Evolutionary conservation across 2,113 vertebrate genomes (phyloP), one percentile per base, ranked within the genome.

Genomic region (Gasterosteus aculeatus): DNA sequence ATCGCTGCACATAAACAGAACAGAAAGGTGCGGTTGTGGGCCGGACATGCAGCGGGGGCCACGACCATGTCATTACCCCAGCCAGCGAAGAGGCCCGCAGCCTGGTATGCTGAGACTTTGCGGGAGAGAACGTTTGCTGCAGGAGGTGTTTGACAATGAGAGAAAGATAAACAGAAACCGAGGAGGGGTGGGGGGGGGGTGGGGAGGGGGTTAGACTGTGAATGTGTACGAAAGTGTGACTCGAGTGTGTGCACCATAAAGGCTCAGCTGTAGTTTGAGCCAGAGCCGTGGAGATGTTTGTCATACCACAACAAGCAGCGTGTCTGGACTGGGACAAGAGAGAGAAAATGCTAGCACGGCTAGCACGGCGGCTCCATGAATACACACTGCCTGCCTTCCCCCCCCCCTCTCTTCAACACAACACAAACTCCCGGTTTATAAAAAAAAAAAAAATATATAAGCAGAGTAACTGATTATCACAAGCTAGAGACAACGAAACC

Each of bases 251-350:
- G 74, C 68, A 72, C 3, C 19, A 64, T 56, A 14, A 63, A 67
- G 47, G 53, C 65, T 72, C 68, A 65, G 61, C 61, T 82, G 15
- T 16, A 75, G 84, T 85, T 69, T 71, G 77, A 85, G 69, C 65
- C 10, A 73, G 81, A 35, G 15, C 77, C 16, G 38, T 29, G 2
- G 66, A 89, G 83, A 90, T 91, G 82, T 88, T 91, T 88, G 89
- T 85, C 86, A 92, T 92, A 87, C 84, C 87, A 77, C 64, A 76
- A 67, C 10, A 7, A 54, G 29, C 39, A 89, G 84, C 76, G 47
- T 83, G 87, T 87, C 89, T 85, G 87, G 83, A 90, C 88, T 80
- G n/a, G 85, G 78, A 78, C 65, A 54, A 86, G 74, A 84, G 47
- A 62, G 78, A 74, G 60, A 82, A 80, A 90, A 86, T 69, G 60